Evolutionary conservation across 2,113 vertebrate species (phyloP), one percentile per base, ranked within the genome.

Genomic region (Micronycteris hirsuta): DNA sequence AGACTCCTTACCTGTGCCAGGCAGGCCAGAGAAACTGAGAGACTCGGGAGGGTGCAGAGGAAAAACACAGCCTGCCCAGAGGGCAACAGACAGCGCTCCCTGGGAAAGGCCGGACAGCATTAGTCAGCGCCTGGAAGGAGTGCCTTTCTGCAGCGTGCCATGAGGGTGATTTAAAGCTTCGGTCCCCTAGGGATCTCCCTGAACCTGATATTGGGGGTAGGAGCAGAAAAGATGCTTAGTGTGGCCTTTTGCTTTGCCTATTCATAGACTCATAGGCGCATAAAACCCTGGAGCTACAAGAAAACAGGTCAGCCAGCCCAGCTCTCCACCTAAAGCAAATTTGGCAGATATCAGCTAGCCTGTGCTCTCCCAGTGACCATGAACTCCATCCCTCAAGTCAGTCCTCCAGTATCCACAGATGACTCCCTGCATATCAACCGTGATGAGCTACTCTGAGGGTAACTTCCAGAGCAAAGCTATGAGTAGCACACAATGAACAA

Each of bases 171-270:
- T 86, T 89, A 94, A 92, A 84, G n/a, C 38, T 17, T 1, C 1
- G 33, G 84, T 73, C n/a, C 49, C 68, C n/a, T 22, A 73, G 47
- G 74, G 49, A 82, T 71, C 33, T 86, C 38, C n/a, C n/a, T 86
- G 41, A 83, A 90, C 63, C 76, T 38, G 28, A 49, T 76, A 41
- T 8, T 20, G 20, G 36, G 7, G 90, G 3, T 38, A 47, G 73
- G 41, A 86, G 52, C 78, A 87, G 85, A 54, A 89, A 68, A 82
- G 70, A 82, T 77, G 81, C 52, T 76, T 89, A 36, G 36, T 19
- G 54, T n/a, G 70, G 81, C 45, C 36, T 85, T 95, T 78, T 49
- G 76, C 85, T 94, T 85, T 87, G 82, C 86, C 43, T 94, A 19
- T 84, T 94, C 85, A 81, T 71, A 94, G 85, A 74, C 54, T 54